Conservation (phyloP, 1,140 invertebrate species). For the Rhagoletis pomonella region DNA sequence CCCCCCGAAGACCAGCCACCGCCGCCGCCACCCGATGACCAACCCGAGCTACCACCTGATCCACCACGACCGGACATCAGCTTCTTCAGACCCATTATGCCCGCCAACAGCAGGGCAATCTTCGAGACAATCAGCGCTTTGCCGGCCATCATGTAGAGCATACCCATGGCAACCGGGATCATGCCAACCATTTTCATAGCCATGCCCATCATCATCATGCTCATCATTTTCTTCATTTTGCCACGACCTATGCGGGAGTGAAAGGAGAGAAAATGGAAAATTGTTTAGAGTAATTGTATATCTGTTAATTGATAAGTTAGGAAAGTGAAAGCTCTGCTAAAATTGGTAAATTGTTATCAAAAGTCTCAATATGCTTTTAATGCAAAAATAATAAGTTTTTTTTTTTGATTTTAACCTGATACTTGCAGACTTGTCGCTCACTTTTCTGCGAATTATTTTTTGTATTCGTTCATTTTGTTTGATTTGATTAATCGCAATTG, state of each 20-base stretch:
- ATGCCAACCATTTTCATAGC: constrained; percentile 84
- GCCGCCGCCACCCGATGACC: constrained; percentile 76
- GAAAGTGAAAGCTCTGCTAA: constrained; percentile 28
- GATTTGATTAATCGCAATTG: constrained; percentile 18
- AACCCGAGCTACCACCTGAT: constrained; percentile 76
- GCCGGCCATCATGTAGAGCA: constrained; percentile 83
- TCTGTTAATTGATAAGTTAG: background rate
- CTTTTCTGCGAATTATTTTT: background rate
- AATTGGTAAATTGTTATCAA: background rate
- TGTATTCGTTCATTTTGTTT: background rate
- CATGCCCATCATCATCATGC: constrained; percentile 87
- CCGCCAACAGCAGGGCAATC: constrained; percentile 84
- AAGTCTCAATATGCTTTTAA: no score
- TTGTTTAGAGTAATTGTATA: constrained; percentile 1
- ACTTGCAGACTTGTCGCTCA: background rate
- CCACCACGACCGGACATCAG: constrained; percentile 80
- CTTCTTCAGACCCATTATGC: constrained; percentile 88
- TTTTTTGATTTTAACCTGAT: no score
- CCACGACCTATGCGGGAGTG: constrained; percentile 78
- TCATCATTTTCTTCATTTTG: constrained; percentile 89
- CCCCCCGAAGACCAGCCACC: constrained; percentile 79
- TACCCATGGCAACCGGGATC: constrained; percentile 83
- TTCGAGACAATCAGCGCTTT: constrained; percentile 87
- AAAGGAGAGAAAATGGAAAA: constrained; percentile 50
- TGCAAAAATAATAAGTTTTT: no score